phyloP scores from a whole-genome alignment of 2,888 invertebrate species.

The Apamea anceps region DNA sequence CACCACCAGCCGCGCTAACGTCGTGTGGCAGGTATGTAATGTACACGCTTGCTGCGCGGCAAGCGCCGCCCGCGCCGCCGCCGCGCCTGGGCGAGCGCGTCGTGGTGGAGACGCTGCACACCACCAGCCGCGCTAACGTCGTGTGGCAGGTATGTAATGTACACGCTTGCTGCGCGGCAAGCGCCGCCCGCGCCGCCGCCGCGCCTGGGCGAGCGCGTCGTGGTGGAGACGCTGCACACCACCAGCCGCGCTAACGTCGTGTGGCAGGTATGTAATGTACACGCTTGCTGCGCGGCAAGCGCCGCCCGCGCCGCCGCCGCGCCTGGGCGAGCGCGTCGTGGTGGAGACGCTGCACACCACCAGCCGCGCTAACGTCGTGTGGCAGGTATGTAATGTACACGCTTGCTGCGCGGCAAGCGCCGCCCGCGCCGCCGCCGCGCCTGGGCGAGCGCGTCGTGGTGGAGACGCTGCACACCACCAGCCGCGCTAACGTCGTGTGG shows the following conservation, averaged over 20 bases:
- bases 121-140: constrained; percentile 95
- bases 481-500: constrained; percentile 91
- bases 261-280: constrained; percentile 87
- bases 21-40: constrained; percentile 91
- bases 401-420: constrained; percentile 87
- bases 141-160: constrained; percentile 89
- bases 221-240: constrained; percentile 95
- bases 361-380: constrained; percentile 91
- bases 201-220: constrained; percentile 92
- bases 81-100: constrained; percentile 92
- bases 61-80: constrained; percentile 81
- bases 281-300: constrained; percentile 35
- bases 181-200: constrained; percentile 87
- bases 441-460: constrained; percentile 93
- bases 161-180: neutral
- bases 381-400: constrained; percentile 42
- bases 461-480: constrained; percentile 95
- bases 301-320: constrained; percentile 88
- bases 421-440: constrained; percentile 88
- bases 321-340: constrained; percentile 92
- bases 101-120: constrained; percentile 95
- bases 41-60: neutral
- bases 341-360: constrained; percentile 95
- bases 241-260: constrained; percentile 95
- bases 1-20: constrained; percentile 95